Conservation (phyloP, 1,140 invertebrate genomes). For the Nephila pilipes region DNA sequence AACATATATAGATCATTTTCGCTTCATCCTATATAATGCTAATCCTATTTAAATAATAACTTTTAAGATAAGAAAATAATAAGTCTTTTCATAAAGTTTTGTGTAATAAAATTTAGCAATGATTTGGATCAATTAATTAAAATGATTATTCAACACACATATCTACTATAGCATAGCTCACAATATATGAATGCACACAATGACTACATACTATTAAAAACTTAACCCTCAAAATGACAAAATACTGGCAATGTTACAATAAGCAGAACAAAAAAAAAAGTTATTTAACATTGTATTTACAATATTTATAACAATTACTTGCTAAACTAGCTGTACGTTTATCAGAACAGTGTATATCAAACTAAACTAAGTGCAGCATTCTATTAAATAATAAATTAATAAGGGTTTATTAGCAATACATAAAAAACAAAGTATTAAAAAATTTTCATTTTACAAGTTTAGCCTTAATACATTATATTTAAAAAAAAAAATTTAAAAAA, state of each 20-base stretch:
- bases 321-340: not conserved
- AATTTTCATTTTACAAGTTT: no score
- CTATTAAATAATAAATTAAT: not conserved
- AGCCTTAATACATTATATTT: no score
- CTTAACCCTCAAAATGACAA: not conserved
- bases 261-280: not conserved
- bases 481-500: no score
- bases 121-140: not conserved
- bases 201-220: not conserved
- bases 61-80: no score
- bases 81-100: no score
- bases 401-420: not conserved
- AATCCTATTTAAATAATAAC: no score
- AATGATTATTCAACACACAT: not conserved
- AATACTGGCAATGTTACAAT: constrained; percentile 23
- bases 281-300: not conserved
- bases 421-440: not conserved
- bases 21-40: no score
- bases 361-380: not conserved
- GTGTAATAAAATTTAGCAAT: not conserved
- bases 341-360: not conserved
- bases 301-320: not conserved
- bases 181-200: not conserved
- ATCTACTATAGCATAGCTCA: not conserved
- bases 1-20: no score